phyloP scores from a whole-genome alignment of 35 echinoderm and acorn worm genomes.

The Lytechinus variegatus region DNA sequence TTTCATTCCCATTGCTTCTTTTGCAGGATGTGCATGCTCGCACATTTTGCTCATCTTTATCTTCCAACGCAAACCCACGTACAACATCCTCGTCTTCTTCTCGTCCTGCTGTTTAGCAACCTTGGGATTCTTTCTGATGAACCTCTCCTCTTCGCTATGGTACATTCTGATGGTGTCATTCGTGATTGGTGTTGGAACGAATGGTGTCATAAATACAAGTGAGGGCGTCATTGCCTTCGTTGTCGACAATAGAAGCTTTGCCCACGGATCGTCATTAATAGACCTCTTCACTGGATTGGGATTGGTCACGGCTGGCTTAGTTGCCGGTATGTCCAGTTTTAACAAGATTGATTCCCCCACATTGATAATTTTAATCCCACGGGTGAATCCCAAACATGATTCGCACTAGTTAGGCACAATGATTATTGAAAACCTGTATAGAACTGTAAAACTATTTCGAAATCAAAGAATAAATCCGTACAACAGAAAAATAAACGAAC shows the following conservation, averaged over 20 bases:
- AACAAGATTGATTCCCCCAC: too few relatives aligned
- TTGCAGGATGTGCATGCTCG: neutral
- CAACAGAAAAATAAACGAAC: too few relatives aligned
- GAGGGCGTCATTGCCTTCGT: neutral
- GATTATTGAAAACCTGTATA: too few relatives aligned
- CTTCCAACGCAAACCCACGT: neutral
- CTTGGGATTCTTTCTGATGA: neutral
- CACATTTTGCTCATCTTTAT: neutral
- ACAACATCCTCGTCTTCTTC: neutral
- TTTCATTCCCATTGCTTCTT: neutral
- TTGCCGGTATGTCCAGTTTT: neutral
- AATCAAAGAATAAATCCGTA: too few relatives aligned
- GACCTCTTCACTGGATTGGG: neutral
- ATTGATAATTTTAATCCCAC: too few relatives aligned
- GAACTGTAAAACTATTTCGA: too few relatives aligned
- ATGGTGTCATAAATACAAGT: neutral
- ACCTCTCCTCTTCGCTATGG: neutral
- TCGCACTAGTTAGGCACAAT: too few relatives aligned
- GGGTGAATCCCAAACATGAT: too few relatives aligned
- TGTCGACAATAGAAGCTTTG: neutral
- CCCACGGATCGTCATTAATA: neutral
- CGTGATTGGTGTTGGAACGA: neutral
- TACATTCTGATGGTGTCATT: neutral
- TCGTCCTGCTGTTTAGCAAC: neutral
- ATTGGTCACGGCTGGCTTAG: neutral